Percentiles rank a stretch among this genome's conserved stretches.
Evolutionary conservation across 2,888 invertebrate genomes (phyloP).

Genomic region (Glyphotaelius pellucidus): DNA sequence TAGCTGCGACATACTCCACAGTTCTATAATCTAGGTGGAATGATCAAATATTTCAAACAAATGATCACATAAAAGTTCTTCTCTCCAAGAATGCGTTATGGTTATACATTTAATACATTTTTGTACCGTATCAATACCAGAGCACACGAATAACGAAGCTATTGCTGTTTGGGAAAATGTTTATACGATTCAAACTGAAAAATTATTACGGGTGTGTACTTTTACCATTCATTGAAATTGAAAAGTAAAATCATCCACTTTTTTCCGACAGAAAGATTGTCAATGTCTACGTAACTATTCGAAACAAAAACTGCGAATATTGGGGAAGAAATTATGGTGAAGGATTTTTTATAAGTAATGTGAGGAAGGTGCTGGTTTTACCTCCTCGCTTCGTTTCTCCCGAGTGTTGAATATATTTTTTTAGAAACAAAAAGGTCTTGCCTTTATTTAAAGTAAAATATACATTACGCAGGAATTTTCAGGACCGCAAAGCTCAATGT

Average conservation of each 20-base stretch:
- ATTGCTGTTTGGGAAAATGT: background rate
- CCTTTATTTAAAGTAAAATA: background rate
- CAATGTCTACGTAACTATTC: background rate
- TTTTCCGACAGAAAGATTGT: too few species aligned
- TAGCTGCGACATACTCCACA: background rate
- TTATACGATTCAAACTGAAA: background rate
- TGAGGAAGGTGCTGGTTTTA: too few species aligned
- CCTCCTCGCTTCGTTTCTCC: too few species aligned
- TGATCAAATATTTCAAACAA: conserved; percentile 24
- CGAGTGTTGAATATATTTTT: too few species aligned
- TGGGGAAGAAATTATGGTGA: background rate
- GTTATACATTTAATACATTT: background rate
- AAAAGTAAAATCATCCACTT: background rate
- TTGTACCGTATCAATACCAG: background rate
- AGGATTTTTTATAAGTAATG: background rate
- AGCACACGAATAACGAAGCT: background rate
- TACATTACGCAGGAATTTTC: background rate
- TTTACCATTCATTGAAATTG: background rate
- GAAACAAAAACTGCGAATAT: background rate
- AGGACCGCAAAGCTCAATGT: background rate
- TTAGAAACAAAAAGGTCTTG: background rate
- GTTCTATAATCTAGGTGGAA: background rate
- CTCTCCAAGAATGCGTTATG: background rate
- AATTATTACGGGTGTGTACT: background rate
- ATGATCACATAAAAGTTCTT: background rate